These are phyloP conservation scores for Dipodomys merriami DNA, from an alignment of 2,113 vertebrate species.

Conservation along the genomic window DNA sequence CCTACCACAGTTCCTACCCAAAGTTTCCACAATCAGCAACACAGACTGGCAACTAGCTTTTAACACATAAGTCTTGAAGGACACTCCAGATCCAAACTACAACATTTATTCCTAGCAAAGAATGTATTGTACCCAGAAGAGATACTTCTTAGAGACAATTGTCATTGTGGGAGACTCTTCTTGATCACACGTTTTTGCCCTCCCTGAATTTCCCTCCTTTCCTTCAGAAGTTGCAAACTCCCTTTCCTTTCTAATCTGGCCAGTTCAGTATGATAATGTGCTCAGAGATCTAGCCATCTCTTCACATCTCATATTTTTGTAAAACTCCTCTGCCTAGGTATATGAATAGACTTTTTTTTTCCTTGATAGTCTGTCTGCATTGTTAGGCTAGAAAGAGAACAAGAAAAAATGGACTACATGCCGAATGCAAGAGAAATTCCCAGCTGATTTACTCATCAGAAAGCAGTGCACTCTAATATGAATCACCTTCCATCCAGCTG, in stretches of 20 bases:
- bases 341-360: not conserved
- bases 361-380: not conserved
- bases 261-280: not conserved
- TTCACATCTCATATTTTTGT: not conserved
- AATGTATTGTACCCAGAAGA: not conserved
- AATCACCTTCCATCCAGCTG: not conserved
- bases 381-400: not conserved
- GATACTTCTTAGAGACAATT: not conserved
- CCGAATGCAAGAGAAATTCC: not conserved
- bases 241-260: not conserved
- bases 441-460: not conserved
- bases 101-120: not conserved
- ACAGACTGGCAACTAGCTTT: not conserved
- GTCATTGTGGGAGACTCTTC: not conserved
- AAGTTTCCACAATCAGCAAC: not conserved
- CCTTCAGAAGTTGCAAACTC: not conserved
- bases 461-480: not conserved
- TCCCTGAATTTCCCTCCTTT: not conserved
- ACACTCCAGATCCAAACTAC: not conserved
- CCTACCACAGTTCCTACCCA: too few relatives aligned
- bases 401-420: not conserved
- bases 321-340: not conserved
- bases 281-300: not conserved
- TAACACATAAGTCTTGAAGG: not conserved
- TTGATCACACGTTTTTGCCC: not conserved